Percentiles rank a stretch among this genome's conserved stretches.
phyloP scores from a whole-genome alignment of 2,888 invertebrate genomes.

The Zaprionus obscuricornis region DNA sequence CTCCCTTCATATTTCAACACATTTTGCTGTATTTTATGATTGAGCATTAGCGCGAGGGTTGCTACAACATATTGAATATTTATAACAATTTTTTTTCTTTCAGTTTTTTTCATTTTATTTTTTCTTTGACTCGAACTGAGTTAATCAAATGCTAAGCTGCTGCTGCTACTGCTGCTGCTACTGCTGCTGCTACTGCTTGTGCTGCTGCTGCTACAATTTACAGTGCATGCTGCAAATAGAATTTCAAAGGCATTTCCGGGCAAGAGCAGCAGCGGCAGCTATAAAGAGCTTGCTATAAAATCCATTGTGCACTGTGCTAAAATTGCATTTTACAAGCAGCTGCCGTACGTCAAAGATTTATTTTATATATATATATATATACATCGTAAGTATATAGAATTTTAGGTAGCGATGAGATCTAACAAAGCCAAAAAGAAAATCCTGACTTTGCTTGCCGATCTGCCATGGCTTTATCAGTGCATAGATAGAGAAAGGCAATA shows the following conservation, averaged over 20 bases:
- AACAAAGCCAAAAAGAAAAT: neutral
- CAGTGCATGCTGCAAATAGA: conserved; percentile 48
- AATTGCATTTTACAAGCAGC: conserved; percentile 65
- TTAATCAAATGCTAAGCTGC: too few species aligned
- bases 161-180: too few species aligned
- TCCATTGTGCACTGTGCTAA: conserved; percentile 41
- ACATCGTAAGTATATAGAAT: neutral
- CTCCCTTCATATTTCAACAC: too few species aligned
- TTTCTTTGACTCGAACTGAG: too few species aligned
- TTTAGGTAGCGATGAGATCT: conserved; percentile 14
- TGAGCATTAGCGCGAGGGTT: conserved; percentile 59
- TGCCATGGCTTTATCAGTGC: conserved; percentile 52
- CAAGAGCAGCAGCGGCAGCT: conserved; percentile 14
- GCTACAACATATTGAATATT: conserved; percentile 52
- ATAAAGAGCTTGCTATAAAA: conserved; percentile 51
- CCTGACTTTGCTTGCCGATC: neutral
- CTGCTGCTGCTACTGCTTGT: too few species aligned
- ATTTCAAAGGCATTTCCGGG: conserved; percentile 13
- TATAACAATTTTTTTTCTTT: conserved; percentile 36
- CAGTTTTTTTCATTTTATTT: too few species aligned
- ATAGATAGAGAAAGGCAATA: too few species aligned
- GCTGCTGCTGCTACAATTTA: conserved; percentile 13
- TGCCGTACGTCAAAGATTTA: conserved; percentile 66
- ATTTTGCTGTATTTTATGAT: conserved; percentile 72
- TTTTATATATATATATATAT: conserved; percentile 36